These are phyloP conservation scores for Diphyllodes magnificus DNA, from an alignment of 2,113 vertebrate genomes.

Conservation along the genomic window DNA sequence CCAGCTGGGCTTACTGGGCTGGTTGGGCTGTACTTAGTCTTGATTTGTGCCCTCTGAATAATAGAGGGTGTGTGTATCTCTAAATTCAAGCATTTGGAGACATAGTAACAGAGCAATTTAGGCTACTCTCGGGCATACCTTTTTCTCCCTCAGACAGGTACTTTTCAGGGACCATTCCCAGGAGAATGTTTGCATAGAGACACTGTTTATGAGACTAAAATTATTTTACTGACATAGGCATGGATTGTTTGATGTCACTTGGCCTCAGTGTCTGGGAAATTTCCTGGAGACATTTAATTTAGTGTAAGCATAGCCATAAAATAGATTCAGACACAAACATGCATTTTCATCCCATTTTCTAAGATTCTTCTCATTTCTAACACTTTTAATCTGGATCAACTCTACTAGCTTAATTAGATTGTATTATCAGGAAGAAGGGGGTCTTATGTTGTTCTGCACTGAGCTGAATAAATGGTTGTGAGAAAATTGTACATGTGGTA, in stretches of 20 bases:
- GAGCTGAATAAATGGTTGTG: neutral
- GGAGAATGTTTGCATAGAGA: neutral
- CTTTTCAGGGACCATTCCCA: neutral
- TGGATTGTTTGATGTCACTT: neutral
- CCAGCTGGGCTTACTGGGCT: neutral
- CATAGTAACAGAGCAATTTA: neutral
- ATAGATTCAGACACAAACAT: neutral
- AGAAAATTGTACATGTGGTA: neutral
- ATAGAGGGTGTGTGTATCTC: neutral
- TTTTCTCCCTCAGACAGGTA: neutral
- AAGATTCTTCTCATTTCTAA: neutral
- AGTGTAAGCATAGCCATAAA: neutral
- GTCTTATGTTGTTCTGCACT: neutral
- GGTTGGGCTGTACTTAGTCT: neutral
- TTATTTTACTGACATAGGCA: neutral
- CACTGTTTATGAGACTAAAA: neutral
- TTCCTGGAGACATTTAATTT: neutral
- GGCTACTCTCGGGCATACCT: neutral
- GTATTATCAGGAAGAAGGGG: neutral
- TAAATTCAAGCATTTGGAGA: neutral
- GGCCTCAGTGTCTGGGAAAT: neutral
- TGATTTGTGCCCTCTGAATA: neutral
- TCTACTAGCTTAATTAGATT: neutral
- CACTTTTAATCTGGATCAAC: neutral
- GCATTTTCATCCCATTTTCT: neutral